Percentiles rank a stretch among this genome's conserved stretches.
These are phyloP conservation scores for Brachyhypopomus gauderio DNA, from an alignment of 2,113 vertebrate species.

Conservation along the genomic window DNA sequence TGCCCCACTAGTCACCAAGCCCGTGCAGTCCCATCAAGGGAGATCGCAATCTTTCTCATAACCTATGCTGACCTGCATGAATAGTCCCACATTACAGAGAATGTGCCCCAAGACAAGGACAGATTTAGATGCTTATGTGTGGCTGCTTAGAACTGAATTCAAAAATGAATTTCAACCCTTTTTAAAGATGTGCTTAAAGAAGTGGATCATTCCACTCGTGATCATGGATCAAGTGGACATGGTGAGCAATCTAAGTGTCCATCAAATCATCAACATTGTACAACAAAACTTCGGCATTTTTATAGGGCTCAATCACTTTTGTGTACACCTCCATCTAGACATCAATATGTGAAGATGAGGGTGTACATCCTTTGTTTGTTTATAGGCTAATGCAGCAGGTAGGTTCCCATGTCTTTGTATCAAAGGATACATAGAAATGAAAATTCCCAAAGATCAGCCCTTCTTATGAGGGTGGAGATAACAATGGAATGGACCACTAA, in stretches of 20 bases:
- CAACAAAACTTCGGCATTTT: not conserved
- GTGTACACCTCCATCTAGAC: no score
- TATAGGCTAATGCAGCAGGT: no score
- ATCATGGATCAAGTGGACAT: no score
- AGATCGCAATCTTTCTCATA: constrained; percentile 29
- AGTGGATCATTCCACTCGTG: not conserved
- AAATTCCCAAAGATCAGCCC: no score
- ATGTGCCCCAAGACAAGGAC: not conserved
- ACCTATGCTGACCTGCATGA: constrained; percentile 12
- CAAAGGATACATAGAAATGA: no score
- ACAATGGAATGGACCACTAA: not conserved
- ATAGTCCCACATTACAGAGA: not conserved
- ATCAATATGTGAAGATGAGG: no score
- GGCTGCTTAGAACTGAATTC: no score
- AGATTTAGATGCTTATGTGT: constrained; percentile 1
- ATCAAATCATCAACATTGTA: not conserved
- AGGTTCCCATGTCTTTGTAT: no score
- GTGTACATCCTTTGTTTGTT: no score
- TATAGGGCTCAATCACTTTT: no score
- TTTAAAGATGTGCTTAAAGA: not conserved
- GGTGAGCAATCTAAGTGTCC: not conserved
- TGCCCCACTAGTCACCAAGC: constrained; percentile 3
- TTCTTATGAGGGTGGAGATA: no score
- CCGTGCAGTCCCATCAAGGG: constrained; percentile 4
- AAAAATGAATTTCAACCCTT: constrained; percentile 8